These are phyloP conservation scores for Ormyrus pomaceus DNA, from an alignment of 2,888 invertebrate genomes.

Conservation along the genomic window DNA sequence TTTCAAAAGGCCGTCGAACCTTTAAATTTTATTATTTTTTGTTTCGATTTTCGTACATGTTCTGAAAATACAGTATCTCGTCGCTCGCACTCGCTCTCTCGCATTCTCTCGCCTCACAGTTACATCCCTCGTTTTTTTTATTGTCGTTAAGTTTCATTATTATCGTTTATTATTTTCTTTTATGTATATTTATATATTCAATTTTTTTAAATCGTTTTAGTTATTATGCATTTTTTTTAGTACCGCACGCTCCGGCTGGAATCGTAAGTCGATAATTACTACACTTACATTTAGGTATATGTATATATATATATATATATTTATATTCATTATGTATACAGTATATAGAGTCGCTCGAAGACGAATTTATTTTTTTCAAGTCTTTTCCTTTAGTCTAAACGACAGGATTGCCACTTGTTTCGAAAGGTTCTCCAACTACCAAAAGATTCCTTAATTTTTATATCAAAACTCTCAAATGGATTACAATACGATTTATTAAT, in stretches of 20 bases:
- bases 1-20: constrained; percentile 53
- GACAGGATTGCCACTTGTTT: constrained; percentile 51
- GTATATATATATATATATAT: constrained; percentile 16
- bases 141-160: constrained; percentile 59
- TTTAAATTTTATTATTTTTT: constrained; percentile 36
- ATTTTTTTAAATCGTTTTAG: constrained; percentile 36
- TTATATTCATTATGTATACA: constrained; percentile 26
- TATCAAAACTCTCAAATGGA: constrained; percentile 42
- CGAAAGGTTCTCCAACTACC: constrained; percentile 27
- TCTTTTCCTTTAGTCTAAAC: constrained; percentile 54
- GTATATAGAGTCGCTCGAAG: constrained; percentile 47
- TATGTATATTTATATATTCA: constrained; percentile 30
- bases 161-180: constrained; percentile 47
- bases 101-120: constrained; percentile 1
- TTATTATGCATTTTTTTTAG: constrained; percentile 28
- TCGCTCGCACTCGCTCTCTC: constrained; percentile 19
- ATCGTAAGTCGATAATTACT: constrained; percentile 52
- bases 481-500: constrained; percentile 15
- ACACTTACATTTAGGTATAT: constrained; percentile 40
- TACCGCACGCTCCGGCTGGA: constrained; percentile 52
- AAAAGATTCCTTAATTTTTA: constrained; percentile 17
- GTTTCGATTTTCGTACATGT: constrained; percentile 33
- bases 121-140: constrained; percentile 47
- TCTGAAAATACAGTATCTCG: constrained; percentile 48
- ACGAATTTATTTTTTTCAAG: constrained; percentile 53